Percentiles rank a stretch among this genome's conserved stretches.
These are phyloP conservation scores for Hymenochirus boettgeri DNA, from an alignment of 2,113 vertebrate species.

Conservation along the genomic window DNA sequence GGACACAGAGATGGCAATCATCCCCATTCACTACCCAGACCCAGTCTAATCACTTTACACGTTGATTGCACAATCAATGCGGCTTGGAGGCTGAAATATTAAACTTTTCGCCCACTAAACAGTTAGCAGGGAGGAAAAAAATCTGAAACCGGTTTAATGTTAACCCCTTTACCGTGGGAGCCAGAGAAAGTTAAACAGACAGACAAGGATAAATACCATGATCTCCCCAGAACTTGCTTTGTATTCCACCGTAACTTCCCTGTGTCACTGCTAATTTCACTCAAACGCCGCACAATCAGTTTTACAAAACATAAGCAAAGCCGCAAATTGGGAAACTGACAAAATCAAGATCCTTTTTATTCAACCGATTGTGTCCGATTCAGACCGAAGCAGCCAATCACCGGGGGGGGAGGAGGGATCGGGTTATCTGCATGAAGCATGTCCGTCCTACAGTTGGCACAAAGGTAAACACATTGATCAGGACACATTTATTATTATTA, in stretches of 20 bases:
- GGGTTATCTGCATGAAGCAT: too few relatives aligned
- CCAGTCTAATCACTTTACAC: background rate
- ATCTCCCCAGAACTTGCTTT: background rate
- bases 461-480: too few relatives aligned
- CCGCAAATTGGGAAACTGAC: background rate
- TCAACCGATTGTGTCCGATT: background rate
- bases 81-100: background rate
- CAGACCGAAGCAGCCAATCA: background rate
- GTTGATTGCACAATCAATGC: background rate
- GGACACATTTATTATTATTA: too few relatives aligned
- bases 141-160: background rate
- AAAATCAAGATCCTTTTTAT: background rate
- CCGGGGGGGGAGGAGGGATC: too few relatives aligned
- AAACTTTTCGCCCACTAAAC: background rate
- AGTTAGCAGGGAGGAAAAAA: background rate
- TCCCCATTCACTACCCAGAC: background rate
- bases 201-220: background rate
- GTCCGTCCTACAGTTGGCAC: too few relatives aligned
- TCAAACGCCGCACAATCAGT: constrained; percentile 6
- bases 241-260: constrained; percentile 4
- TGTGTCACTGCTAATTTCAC: constrained; percentile 10
- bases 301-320: constrained; percentile 4
- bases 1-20: background rate
- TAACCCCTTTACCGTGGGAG: background rate
- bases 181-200: background rate